phyloP scores from a whole-genome alignment of 2,888 invertebrate species.

The Ditula angustiorana region DNA sequence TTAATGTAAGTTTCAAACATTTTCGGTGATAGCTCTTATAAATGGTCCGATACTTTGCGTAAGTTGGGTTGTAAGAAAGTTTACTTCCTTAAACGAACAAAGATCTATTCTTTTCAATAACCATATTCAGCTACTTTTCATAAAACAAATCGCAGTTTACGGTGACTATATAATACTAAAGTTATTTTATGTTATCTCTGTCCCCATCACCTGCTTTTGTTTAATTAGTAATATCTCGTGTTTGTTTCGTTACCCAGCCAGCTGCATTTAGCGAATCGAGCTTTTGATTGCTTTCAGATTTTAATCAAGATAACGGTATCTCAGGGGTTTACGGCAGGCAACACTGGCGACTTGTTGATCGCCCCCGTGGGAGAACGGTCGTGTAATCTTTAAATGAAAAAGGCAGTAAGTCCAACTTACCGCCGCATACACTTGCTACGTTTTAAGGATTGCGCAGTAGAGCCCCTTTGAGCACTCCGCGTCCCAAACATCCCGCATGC shows the following conservation, averaged over 20 bases:
- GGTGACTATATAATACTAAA: background rate
- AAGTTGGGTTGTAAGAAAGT: background rate
- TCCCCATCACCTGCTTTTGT: slow-evolving; percentile 25
- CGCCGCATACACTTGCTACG: background rate
- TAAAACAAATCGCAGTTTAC: background rate
- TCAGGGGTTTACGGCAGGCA: slow-evolving; percentile 48
- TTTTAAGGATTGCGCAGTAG: background rate
- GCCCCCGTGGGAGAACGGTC: slow-evolving; percentile 58
- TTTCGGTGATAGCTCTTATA: too few relatives aligned
- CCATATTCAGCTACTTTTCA: too few relatives aligned
- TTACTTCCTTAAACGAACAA: background rate
- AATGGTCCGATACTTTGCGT: too few relatives aligned
- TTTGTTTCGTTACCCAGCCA: slow-evolving; percentile 35
- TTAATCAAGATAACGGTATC: slow-evolving; percentile 65
- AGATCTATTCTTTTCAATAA: too few relatives aligned
- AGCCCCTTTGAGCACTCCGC: slow-evolving; percentile 22
- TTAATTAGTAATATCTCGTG: slow-evolving; percentile 17
- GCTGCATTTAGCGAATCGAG: slow-evolving; percentile 49
- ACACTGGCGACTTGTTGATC: slow-evolving; percentile 58
- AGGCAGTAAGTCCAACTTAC: background rate
- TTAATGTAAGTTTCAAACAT: too few relatives aligned
- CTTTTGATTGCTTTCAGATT: slow-evolving; percentile 63
- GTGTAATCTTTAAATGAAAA: background rate
- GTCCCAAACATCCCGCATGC: slow-evolving; percentile 32
- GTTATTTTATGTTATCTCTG: background rate